Conservation (phyloP, 2,113 vertebrate genomes). For the Saccopteryx leptura region DNA sequence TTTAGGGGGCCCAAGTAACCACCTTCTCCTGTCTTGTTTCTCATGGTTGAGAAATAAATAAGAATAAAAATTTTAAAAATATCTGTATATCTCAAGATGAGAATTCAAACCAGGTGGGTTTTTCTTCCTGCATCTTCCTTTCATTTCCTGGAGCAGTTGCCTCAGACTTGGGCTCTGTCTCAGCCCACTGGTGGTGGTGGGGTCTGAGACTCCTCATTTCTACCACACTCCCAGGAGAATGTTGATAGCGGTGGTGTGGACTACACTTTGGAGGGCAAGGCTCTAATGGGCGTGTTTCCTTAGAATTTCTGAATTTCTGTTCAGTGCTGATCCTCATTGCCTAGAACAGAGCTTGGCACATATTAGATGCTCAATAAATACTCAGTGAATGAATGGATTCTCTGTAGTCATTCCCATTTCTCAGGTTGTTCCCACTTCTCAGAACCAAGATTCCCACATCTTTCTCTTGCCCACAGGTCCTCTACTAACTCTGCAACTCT, state of each 20-base stretch:
- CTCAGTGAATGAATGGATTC: accelerated
- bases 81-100: not conserved
- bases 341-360: too few relatives aligned
- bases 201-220: not conserved
- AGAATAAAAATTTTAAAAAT: not conserved
- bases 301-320: not conserved
- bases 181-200: accelerated
- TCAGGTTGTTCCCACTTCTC: not conserved
- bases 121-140: not conserved
- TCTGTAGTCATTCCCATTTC: accelerated
- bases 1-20: not conserved
- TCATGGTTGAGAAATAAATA: not conserved
- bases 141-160: accelerated
- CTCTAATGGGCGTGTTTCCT: accelerated
- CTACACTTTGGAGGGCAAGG: accelerated
- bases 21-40: not conserved
- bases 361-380: not conserved
- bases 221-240: accelerated
- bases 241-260: accelerated
- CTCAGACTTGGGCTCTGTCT: not conserved
- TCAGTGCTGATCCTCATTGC: too few relatives aligned
- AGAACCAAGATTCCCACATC: not conserved
- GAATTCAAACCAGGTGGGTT: accelerated
- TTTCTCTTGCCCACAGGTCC: not conserved
- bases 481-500: not conserved